phyloP scores from a whole-genome alignment of 1,140 invertebrate genomes.

The Cotesia typhae region DNA sequence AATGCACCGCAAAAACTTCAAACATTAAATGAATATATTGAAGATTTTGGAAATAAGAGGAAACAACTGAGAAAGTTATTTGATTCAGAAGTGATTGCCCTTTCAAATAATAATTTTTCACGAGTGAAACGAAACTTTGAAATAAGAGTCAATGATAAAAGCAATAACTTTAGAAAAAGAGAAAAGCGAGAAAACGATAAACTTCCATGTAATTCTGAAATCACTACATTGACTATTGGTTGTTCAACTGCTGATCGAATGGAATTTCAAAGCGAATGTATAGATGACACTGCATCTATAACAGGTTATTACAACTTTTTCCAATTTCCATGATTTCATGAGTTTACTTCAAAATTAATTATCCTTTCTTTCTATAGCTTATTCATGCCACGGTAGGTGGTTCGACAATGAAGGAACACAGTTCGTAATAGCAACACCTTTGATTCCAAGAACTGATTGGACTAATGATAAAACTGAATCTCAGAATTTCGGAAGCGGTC shows the following conservation, averaged over 20 bases:
- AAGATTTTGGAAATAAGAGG: conserved; percentile 52
- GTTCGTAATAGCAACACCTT: conserved; percentile 79
- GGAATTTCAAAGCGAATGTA: conserved; percentile 76
- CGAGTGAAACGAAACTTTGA: conserved; percentile 48
- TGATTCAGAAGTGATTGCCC: conserved; percentile 33
- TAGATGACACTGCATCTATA: conserved; percentile 66
- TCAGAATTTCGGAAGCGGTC: conserved; percentile 63
- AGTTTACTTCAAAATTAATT: not conserved
- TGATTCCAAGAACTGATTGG: conserved; percentile 65
- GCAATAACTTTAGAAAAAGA: conserved; percentile 58
- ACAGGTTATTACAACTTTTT: conserved; percentile 52
- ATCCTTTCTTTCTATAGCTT: conserved; percentile 69
- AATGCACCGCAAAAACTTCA: conserved; percentile 46
- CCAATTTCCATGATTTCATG: not conserved
- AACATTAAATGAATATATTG: conserved; percentile 56
- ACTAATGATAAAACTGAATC: conserved; percentile 59
- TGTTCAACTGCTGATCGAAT: conserved; percentile 76
- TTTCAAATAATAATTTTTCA: conserved; percentile 51
- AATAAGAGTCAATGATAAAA: conserved; percentile 53
- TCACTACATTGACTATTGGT: conserved; percentile 73
- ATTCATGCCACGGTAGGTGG: conserved; percentile 87
- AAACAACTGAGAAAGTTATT: conserved; percentile 48
- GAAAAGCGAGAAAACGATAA: conserved; percentile 53
- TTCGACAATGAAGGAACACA: conserved; percentile 73
- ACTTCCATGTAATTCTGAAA: conserved; percentile 58